Percentiles rank a stretch among this genome's conserved stretches.
phyloP scores from a whole-genome alignment of 2,797 vertebrate genomes.

The Pristis pectinata region DNA sequence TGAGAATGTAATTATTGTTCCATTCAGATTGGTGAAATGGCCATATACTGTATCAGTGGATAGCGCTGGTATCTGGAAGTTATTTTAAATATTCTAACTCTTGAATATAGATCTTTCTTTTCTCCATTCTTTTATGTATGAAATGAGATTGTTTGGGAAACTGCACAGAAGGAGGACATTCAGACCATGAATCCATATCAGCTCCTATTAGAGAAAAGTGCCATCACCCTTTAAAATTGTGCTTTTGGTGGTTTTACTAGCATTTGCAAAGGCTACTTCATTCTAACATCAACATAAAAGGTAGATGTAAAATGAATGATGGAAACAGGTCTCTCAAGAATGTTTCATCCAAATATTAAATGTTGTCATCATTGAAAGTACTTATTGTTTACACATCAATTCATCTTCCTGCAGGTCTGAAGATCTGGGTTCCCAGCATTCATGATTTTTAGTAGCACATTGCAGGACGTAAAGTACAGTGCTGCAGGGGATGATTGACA shows the following conservation, averaged over 20 bases:
- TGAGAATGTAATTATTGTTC: neutral
- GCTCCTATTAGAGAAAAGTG: neutral
- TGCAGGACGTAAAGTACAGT: neutral
- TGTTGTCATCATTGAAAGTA: neutral
- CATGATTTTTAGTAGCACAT: neutral
- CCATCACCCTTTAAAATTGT: neutral
- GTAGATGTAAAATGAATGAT: no score
- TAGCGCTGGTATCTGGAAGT: neutral
- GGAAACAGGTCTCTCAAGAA: neutral
- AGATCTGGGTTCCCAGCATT: neutral
- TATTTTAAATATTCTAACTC: neutral
- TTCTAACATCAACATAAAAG: neutral
- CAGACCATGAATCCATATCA: neutral
- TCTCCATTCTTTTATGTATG: neutral
- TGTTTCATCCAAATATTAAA: neutral
- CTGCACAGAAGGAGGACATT: no score
- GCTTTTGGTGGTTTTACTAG: neutral
- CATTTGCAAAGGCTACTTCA: neutral
- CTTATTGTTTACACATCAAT: conserved; percentile 31
- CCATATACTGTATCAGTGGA: neutral
- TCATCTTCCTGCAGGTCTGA: neutral
- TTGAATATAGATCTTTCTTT: neutral
- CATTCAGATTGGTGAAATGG: neutral
- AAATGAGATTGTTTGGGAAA: neutral
- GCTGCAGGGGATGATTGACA: neutral